Evolutionary conservation across 2,797 vertebrate species (phyloP).

Genomic region (Botia almorhae): DNA sequence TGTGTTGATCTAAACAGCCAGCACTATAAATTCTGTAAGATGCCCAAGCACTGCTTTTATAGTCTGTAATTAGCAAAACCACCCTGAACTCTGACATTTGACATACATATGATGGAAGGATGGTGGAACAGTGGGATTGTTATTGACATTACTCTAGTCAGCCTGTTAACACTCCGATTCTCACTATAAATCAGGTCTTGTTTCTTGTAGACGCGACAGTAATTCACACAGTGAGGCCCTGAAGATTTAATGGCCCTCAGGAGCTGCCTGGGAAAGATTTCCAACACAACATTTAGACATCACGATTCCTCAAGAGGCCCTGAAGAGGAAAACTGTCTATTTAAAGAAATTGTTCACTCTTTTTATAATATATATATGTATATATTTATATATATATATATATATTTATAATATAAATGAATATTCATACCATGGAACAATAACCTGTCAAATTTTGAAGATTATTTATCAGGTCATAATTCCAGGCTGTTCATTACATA

Average conservation of each 20-base stretch:
- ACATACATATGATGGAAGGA: slow-evolving; percentile 65
- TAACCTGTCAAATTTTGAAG: too few species aligned
- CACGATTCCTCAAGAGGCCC: not conserved
- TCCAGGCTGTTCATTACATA: too few species aligned
- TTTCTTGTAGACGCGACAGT: slow-evolving; percentile 44
- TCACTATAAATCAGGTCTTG: slow-evolving; percentile 51
- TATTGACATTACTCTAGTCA: slow-evolving; percentile 63
- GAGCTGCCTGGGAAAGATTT: not conserved
- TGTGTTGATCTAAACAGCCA: slow-evolving; percentile 68
- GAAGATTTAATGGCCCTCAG: slow-evolving; percentile 44
- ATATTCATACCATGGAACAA: too few species aligned
- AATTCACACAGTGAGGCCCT: slow-evolving; percentile 46
- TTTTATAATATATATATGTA: too few species aligned
- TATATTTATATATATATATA: too few species aligned
- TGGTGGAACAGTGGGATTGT: slow-evolving; percentile 58
- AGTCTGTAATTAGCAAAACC: slow-evolving; percentile 74
- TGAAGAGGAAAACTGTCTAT: not conserved
- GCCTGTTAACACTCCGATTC: slow-evolving; percentile 60
- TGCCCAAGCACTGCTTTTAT: slow-evolving; percentile 66
- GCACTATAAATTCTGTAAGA: slow-evolving; percentile 69
- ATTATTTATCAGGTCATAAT: too few species aligned
- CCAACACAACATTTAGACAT: not conserved
- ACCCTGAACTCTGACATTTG: slow-evolving; percentile 77
- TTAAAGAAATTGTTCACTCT: not conserved
- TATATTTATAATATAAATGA: too few species aligned